Percentiles rank a stretch among this genome's conserved stretches.
phyloP scores from a whole-genome alignment of 1,140 invertebrate species.

The Polyergus mexicanus region DNA sequence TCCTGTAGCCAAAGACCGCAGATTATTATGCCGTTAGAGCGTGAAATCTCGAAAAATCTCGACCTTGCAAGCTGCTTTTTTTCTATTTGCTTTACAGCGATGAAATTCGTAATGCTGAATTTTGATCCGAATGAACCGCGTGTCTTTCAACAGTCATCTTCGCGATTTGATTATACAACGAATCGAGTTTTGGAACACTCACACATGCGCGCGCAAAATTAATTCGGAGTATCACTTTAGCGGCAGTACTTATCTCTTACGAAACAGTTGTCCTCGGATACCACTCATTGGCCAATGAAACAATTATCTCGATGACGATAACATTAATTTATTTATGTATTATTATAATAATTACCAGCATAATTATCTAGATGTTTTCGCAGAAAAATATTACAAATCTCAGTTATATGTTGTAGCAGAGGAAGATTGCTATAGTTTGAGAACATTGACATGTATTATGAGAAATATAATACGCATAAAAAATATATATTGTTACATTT shows the following conservation, averaged over 20 bases:
- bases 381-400: background rate
- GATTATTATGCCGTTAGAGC: slow-evolving; percentile 61
- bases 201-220: background rate
- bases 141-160: slow-evolving; percentile 7
- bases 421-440: background rate
- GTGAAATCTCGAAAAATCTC: slow-evolving; percentile 38
- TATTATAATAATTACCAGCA: slow-evolving; percentile 24
- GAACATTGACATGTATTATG: background rate
- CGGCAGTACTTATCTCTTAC: slow-evolving; percentile 48
- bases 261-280: slow-evolving; percentile 19
- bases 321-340: slow-evolving; percentile 11
- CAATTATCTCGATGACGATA: slow-evolving; percentile 17
- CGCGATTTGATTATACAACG: slow-evolving; percentile 33
- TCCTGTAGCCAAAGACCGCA: slow-evolving; percentile 53
- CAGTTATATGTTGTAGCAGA: background rate
- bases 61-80: slow-evolving; percentile 21
- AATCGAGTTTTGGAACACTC: slow-evolving; percentile 31
- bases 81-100: slow-evolving; percentile 16
- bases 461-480: background rate
- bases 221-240: slow-evolving; percentile 5
- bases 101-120: slow-evolving; percentile 7
- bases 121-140: background rate
- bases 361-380: background rate
- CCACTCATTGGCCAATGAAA: slow-evolving; percentile 10
- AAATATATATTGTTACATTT: background rate